Conservation (phyloP, 2,797 vertebrate genomes). For the Eulemur coronatus region DNA sequence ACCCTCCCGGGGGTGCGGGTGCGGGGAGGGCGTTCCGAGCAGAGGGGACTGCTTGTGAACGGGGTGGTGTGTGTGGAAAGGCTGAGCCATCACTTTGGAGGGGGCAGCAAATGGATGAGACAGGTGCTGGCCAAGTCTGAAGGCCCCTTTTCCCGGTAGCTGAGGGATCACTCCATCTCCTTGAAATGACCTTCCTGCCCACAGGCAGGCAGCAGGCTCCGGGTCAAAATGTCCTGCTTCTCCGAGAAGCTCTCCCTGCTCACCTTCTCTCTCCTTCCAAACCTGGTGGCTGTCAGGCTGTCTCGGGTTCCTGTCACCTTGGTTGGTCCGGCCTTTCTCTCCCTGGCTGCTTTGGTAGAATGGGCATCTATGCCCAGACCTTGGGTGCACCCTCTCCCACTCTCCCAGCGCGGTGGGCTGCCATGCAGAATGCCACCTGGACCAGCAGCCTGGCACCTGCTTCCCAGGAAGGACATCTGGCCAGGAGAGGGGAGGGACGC, state of each 20-base stretch:
- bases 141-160: neutral
- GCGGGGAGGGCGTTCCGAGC: neutral
- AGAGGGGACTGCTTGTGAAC: neutral
- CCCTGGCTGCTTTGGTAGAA: neutral
- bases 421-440: neutral
- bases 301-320: neutral
- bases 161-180: neutral
- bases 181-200: neutral
- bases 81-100: neutral
- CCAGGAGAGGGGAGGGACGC: neutral
- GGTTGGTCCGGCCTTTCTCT: neutral
- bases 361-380: neutral
- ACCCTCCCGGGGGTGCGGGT: neutral
- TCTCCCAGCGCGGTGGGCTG: neutral
- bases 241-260: neutral
- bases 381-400: neutral
- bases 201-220: neutral
- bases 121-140: neutral
- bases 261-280: neutral
- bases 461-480: neutral
- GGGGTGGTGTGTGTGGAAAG: neutral
- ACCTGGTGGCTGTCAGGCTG: neutral
- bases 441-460: neutral
- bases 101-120: neutral
- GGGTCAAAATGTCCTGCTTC: neutral